phyloP scores from a whole-genome alignment of 1,140 invertebrate genomes.

The Dinothrombium tinctorium region DNA sequence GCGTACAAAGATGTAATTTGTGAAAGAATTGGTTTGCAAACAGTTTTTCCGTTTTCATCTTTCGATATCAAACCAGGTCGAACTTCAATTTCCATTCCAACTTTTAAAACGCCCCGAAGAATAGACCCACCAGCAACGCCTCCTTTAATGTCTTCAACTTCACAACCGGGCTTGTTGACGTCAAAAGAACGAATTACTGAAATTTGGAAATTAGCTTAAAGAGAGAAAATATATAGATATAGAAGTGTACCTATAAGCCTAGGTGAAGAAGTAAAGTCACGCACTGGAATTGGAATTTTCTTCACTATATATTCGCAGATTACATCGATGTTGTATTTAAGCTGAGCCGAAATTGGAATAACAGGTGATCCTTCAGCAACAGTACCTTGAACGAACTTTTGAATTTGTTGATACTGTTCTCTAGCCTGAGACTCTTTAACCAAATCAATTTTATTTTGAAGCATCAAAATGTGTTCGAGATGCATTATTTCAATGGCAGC shows the following conservation, averaged over 20 bases:
- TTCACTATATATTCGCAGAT: constrained; percentile 94
- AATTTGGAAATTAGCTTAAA: background rate
- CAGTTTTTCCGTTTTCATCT: constrained; percentile 79
- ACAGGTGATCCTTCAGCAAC: constrained; percentile 94
- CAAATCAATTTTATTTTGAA: constrained; percentile 99
- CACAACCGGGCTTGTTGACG: constrained; percentile 97
- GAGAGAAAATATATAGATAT: background rate
- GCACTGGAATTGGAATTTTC: constrained; percentile 82
- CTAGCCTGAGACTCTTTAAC: constrained; percentile 96
- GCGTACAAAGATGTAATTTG: constrained; percentile 92
- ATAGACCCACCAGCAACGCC: constrained; percentile 97
- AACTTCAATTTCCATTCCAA: constrained; percentile 71
- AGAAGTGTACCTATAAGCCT: constrained; percentile 48
- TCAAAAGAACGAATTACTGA: constrained; percentile 92
- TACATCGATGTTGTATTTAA: constrained; percentile 98
- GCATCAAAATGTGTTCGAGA: constrained; percentile 87
- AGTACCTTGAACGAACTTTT: constrained; percentile 97
- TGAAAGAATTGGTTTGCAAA: constrained; percentile 86
- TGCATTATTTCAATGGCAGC: constrained; percentile 99
- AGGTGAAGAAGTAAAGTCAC: constrained; percentile 87
- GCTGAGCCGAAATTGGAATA: constrained; percentile 93
- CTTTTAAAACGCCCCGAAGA: constrained; percentile 72
- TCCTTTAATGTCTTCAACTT: constrained; percentile 91
- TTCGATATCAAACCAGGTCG: constrained; percentile 85
- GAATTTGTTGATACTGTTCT: constrained; percentile 93